Base-by-base conservation (phyloP, 2,113 vertebrate species). In the Emydocephalus ijimae region DNA sequence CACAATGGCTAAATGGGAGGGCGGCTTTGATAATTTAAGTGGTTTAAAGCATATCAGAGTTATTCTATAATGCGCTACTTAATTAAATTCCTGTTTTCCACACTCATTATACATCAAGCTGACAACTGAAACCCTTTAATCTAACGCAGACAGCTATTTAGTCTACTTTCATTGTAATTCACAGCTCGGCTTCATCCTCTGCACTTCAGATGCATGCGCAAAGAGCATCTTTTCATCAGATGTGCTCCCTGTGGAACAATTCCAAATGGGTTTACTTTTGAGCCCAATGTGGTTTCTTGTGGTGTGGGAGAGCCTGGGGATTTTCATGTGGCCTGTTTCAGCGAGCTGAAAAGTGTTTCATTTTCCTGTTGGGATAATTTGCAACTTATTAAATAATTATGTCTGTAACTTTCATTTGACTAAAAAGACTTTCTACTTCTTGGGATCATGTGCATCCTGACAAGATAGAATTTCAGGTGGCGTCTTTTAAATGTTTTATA, bases 141-240 rank as follows among this genome's bases (percentile, higher is more conserved):
- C 98, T 98, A 98, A 97, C 97, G 93, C 97, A 98, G 97, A 98
- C 98, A 97, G 98, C 98, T 98, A 97, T 97, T 98, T 98, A 97
- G 98, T 98, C 97, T 97, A 96, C 97, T 98, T 98, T 98, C 98
- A 98, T 98, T 98, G 97, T 98, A 98, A 98, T 99, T 99, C 98
- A 97, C 98, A 98, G 98, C 98, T 98, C 98, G 95, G 92, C 96
- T 95, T 95, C 98, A 96, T 96, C 95, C 97, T 97, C 97, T 97
- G 98, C 98, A 98, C 98, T 98, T 96, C 97, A 98, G 97, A 97
- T 97, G 98, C 97, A 96, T 97, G 97, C 4, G 45, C 97, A 97
- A 97, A 97, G 96, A 97, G 97, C 97, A 95, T 96, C 97, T 97
- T 96, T 96, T 95, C 96, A 97, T 97, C 96, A 97, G 96, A 96